A percentile compares a stretch with the other conserved stretches of the same genome.
These are phyloP conservation scores for Callocephalon fimbriatum DNA, from an alignment of 2,113 vertebrate genomes.

Conservation along the genomic window DNA sequence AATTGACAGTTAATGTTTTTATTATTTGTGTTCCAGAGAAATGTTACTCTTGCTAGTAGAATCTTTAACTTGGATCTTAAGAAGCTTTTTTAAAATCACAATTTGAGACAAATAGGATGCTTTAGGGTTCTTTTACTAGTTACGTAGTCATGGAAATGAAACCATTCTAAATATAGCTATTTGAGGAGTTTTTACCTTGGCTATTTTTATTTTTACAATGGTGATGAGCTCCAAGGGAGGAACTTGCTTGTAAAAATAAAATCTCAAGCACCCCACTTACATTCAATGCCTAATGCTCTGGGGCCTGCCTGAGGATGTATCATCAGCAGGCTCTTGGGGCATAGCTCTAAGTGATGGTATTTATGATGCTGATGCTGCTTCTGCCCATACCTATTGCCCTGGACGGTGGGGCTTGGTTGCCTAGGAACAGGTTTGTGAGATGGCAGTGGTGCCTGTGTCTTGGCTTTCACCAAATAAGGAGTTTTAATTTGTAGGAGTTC, in stretches of 20 bases:
- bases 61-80: neutral
- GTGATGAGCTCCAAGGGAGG: neutral
- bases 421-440: neutral
- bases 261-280: neutral
- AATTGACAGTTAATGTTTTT: constrained; percentile 43
- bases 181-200: neutral
- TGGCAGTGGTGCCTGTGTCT: neutral
- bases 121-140: neutral
- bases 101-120: neutral
- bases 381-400: neutral
- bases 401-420: neutral
- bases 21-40: constrained; percentile 12
- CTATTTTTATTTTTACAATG: neutral
- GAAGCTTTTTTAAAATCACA: neutral
- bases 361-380: neutral
- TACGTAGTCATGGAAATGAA: neutral
- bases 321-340: neutral
- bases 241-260: neutral
- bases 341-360: neutral
- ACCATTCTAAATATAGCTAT: neutral
- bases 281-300: neutral
- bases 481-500: neutral
- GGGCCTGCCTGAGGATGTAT: neutral
- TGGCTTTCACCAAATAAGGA: neutral
- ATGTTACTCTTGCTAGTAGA: neutral